phyloP scores from a whole-genome alignment of 1,140 invertebrate genomes.

The Drosophila lowei region DNA sequence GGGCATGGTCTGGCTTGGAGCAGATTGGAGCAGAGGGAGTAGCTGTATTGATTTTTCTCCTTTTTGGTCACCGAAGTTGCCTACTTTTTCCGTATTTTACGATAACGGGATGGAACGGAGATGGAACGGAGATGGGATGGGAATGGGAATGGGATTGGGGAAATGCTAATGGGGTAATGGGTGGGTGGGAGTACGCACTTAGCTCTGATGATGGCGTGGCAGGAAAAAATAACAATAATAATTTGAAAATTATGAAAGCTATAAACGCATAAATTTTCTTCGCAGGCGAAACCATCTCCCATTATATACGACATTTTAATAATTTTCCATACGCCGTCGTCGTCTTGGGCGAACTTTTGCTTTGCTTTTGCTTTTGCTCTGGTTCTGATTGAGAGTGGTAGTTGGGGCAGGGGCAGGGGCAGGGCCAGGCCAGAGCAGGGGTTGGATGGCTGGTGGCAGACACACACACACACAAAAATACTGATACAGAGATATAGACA shows the following conservation, averaged over 20 bases:
- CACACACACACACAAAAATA: conserved; percentile 24
- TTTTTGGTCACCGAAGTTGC: conserved; percentile 40
- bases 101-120: neutral
- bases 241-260: conserved; percentile 80
- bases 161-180: neutral
- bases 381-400: conserved; percentile 4
- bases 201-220: conserved; percentile 61
- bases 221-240: conserved; percentile 71
- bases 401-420: no score
- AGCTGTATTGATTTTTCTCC: conserved; percentile 40
- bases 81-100: conserved; percentile 26
- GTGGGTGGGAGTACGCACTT: conserved; percentile 44
- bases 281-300: conserved; percentile 55
- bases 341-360: conserved; percentile 43
- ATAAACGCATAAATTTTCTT: conserved; percentile 77
- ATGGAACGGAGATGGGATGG: neutral
- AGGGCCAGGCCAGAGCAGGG: conserved; percentile 9
- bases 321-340: conserved; percentile 74
- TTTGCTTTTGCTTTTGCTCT: neutral
- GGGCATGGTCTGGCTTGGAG: conserved; percentile 13
- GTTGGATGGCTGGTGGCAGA: conserved; percentile 8
- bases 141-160: conserved; percentile 36
- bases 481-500: conserved; percentile 42
- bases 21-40: neutral
- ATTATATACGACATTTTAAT: conserved; percentile 82